These are phyloP conservation scores for Platygyra sinensis DNA, from an alignment of 64 coral and sea anemone species.

Conservation along the genomic window DNA sequence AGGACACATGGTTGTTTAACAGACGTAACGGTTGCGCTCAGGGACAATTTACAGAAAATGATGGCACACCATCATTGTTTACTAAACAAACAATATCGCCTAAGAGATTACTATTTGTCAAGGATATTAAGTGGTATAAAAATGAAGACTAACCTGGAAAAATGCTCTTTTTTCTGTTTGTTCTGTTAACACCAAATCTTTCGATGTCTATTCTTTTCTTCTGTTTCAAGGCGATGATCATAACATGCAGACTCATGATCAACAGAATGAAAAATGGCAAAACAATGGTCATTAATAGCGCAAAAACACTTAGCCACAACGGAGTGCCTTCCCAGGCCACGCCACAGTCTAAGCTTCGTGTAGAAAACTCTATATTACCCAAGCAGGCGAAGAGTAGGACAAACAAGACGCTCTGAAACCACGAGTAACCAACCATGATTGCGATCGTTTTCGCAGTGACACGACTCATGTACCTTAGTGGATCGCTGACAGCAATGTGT, in stretches of 20 bases:
- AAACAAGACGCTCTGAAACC: constrained; percentile 42
- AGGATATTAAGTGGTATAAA: not conserved
- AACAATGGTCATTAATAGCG: constrained; percentile 43
- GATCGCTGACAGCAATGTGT: constrained; percentile 59
- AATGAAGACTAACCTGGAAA: constrained; percentile 2
- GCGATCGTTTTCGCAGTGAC: constrained; percentile 20
- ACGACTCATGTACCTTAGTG: constrained; percentile 37
- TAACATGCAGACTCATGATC: constrained; percentile 47
- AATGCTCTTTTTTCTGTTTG: constrained; percentile 5
- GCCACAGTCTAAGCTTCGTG: constrained; percentile 58
- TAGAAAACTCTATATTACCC: constrained; percentile 43
- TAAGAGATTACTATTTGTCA: not conserved
- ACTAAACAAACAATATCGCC: no score
- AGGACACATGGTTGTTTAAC: no score
- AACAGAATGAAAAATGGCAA: constrained; percentile 46
- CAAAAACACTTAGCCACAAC: constrained; percentile 37
- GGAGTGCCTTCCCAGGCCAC: constrained; percentile 55
- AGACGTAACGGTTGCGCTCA: no score
- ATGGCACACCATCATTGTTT: no score
- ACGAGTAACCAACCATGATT: constrained; percentile 48
- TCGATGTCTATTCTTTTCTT: constrained; percentile 28
- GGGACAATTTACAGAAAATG: no score
- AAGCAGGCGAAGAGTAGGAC: not conserved
- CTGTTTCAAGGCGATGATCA: constrained; percentile 52
- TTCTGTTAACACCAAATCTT: not conserved